These are phyloP conservation scores for Chiloscyllium plagiosum DNA, from an alignment of 2,113 vertebrate species.

Conservation along the genomic window DNA sequence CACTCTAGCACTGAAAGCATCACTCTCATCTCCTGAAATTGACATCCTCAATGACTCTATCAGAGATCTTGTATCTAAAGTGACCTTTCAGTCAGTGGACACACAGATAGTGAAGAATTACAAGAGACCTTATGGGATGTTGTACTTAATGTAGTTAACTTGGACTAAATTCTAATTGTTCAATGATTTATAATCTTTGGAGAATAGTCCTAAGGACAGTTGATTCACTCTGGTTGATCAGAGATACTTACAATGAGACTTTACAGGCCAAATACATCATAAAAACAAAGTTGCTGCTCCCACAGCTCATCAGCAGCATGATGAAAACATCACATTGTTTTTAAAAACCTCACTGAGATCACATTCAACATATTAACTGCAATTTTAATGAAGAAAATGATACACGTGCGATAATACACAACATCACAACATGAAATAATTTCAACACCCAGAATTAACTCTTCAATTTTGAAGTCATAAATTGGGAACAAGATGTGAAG, in stretches of 20 bases:
- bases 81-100: slow-evolving; percentile 15
- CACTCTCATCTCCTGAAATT: not conserved
- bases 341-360: not conserved
- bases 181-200: not conserved
- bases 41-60: slow-evolving; percentile 27
- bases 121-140: slow-evolving; percentile 6
- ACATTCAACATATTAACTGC: not conserved
- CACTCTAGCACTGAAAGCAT: not conserved
- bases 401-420: not conserved
- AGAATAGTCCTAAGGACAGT: slow-evolving; percentile 20
- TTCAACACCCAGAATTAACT: not conserved
- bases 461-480: not conserved
- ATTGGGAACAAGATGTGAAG: not conserved
- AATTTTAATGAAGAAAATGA: not conserved
- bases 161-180: slow-evolving; percentile 33
- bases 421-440: not conserved
- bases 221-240: slow-evolving; percentile 32
- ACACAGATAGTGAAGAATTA: slow-evolving; percentile 18
- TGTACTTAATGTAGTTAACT: slow-evolving; percentile 34
- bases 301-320: not conserved
- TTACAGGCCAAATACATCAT: not conserved
- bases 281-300: not conserved
- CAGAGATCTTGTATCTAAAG: slow-evolving; percentile 22
- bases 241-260: not conserved
- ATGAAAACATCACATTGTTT: not conserved